phyloP scores from a whole-genome alignment of 2,797 vertebrate species.

The Huso huso region DNA sequence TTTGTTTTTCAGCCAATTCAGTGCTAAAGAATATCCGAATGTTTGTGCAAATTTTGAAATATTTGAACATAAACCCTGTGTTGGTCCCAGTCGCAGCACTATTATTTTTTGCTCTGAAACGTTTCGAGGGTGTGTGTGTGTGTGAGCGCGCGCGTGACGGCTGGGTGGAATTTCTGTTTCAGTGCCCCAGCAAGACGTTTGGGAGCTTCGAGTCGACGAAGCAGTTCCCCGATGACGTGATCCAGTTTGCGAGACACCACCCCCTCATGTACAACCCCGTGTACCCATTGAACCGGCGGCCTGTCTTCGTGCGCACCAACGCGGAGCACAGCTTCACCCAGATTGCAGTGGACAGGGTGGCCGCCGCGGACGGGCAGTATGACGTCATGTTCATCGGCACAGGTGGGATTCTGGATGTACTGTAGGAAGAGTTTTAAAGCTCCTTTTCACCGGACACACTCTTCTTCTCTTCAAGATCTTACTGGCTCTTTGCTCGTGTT shows the following conservation, averaged over 20 bases:
- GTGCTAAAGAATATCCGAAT: background rate
- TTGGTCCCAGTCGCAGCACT: too few species aligned
- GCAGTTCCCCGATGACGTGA: slow-evolving; percentile 91
- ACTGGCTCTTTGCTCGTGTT: background rate
- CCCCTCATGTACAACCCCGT: slow-evolving; percentile 91
- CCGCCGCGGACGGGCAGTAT: slow-evolving; percentile 77
- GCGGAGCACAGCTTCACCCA: slow-evolving; percentile 85
- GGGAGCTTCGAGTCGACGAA: slow-evolving; percentile 96
- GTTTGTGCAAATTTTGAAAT: background rate
- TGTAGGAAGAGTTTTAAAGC: background rate
- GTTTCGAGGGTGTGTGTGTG: too few species aligned
- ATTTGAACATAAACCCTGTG: slow-evolving; percentile 16
- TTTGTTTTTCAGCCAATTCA: too few species aligned
- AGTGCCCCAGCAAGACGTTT: slow-evolving; percentile 97
- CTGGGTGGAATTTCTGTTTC: background rate
- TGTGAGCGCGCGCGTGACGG: too few species aligned
- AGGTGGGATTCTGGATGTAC: slow-evolving; percentile 49
- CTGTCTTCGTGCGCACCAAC: slow-evolving; percentile 76
- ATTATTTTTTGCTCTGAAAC: too few species aligned
- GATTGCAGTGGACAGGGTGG: slow-evolving; percentile 76
- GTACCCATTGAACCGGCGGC: slow-evolving; percentile 71
- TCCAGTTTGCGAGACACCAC: slow-evolving; percentile 93
- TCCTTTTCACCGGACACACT: slow-evolving; percentile 3
- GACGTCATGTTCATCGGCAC: slow-evolving; percentile 94
- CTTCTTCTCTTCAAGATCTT: background rate